These are phyloP conservation scores for Catocala fraxini DNA, from an alignment of 2,888 invertebrate species.

Conservation along the genomic window DNA sequence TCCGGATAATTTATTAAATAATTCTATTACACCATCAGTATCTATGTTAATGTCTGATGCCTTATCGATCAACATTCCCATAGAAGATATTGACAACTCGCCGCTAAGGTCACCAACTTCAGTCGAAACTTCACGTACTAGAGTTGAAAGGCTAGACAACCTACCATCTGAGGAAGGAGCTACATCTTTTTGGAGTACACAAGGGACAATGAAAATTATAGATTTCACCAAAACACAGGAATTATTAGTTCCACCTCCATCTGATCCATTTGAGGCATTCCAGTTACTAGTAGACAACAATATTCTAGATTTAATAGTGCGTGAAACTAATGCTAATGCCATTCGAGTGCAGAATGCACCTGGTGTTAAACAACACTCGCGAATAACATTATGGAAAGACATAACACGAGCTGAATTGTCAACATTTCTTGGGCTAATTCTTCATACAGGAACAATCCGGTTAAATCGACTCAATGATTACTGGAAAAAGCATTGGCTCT, in stretches of 20 bases:
- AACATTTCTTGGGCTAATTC: conserved; percentile 63
- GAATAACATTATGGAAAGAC: conserved; percentile 54
- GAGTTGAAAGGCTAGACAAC: conserved; percentile 15
- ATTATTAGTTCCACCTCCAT: conserved; percentile 20
- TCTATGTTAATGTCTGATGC: conserved; percentile 22
- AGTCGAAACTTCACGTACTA: conserved; percentile 11
- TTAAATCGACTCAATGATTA: conserved; percentile 45
- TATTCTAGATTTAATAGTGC: conserved; percentile 21
- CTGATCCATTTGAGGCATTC: conserved; percentile 26
- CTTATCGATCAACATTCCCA: conserved; percentile 20
- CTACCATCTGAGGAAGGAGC: conserved; percentile 20
- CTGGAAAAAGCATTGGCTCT: conserved; percentile 28
- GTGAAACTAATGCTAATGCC: conserved; percentile 25
- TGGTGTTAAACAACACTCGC: conserved; percentile 4
- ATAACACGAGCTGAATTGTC: conserved; percentile 40
- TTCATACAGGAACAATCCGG: conserved; percentile 63
- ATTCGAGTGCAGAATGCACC: conserved; percentile 3
- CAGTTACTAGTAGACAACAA: conserved; percentile 22
- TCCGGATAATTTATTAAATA: conserved; percentile 6
- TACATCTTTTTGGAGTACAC: conserved; percentile 19
- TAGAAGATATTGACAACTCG: conserved; percentile 9
- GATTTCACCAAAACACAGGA: conserved; percentile 20
- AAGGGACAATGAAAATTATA: conserved; percentile 21
- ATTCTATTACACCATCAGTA: conserved; percentile 16
- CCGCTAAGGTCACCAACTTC: conserved; percentile 10